Evolutionary conservation across 2,113 vertebrate species (phyloP).

Genomic region (Petromus typicus): DNA sequence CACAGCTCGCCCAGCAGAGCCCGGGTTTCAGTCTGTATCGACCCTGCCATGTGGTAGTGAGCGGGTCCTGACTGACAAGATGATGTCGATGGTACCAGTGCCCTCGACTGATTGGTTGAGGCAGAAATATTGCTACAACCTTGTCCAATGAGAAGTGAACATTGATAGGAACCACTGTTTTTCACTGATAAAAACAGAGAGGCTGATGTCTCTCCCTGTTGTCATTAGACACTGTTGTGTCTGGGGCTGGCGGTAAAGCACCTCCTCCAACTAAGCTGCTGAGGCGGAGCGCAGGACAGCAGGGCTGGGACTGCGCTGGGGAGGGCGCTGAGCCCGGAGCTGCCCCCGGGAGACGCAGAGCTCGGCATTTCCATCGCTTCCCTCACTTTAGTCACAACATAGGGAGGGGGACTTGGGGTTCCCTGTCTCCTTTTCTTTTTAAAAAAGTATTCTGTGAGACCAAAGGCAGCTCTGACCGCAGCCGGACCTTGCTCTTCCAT

Average conservation of each 20-base stretch:
- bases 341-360: not conserved
- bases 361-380: not conserved
- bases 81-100: rapidly evolving
- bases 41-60: not conserved
- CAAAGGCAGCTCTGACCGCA: not conserved
- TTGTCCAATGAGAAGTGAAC: not conserved
- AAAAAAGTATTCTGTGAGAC: not conserved
- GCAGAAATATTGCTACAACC: not conserved
- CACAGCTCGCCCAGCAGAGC: not conserved
- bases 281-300: not conserved
- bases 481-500: not conserved
- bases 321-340: not conserved
- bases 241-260: not conserved
- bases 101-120: not conserved
- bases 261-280: not conserved
- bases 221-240: not conserved
- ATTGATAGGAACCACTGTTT: not conserved
- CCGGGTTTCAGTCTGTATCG: not conserved
- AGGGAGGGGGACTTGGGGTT: no score
- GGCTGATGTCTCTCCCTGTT: not conserved
- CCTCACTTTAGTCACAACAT: no score
- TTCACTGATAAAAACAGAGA: not conserved
- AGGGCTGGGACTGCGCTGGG: no score
- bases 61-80: not conserved
- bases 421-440: not conserved